Conservation (phyloP, 1,140 invertebrate species). For the Helicorthomorpha holstii region DNA sequence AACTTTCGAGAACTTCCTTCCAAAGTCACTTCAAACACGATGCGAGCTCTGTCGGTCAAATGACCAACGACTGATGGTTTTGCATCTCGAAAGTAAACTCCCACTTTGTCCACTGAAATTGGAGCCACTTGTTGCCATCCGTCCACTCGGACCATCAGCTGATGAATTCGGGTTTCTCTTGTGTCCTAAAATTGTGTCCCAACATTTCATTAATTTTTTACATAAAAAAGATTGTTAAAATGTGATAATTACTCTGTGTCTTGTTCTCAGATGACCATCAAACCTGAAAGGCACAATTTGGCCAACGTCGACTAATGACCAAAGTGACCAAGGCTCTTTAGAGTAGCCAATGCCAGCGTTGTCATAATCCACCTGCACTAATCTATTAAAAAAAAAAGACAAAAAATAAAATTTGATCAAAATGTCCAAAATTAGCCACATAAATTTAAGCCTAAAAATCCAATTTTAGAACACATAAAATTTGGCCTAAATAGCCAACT, state of each 20-base stretch:
- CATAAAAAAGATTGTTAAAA: background rate
- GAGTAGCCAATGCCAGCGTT: background rate
- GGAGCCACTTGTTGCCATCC: constrained; percentile 75
- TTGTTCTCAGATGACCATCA: constrained; percentile 44
- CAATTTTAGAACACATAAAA: background rate
- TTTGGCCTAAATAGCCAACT: background rate
- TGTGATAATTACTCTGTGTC: constrained; percentile 23
- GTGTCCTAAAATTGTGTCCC: constrained; percentile 48
- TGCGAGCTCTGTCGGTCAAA: constrained; percentile 34
- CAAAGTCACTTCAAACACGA: constrained; percentile 73
- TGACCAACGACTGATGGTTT: constrained; percentile 18
- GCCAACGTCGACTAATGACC: constrained; percentile 48
- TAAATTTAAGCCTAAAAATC: no score
- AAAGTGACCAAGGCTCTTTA: constrained; percentile 22
- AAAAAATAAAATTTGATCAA: no score
- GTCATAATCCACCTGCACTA: background rate
- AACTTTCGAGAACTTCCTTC: constrained; percentile 86
- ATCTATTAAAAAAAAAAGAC: no score
- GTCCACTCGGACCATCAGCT: constrained; percentile 68
- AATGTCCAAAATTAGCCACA: no score
- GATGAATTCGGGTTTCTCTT: constrained; percentile 61
- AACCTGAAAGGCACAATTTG: constrained; percentile 64
- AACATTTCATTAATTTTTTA: no score
- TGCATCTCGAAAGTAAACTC: constrained; percentile 74
- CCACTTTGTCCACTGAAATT: constrained; percentile 86